A percentile compares a stretch with the other conserved stretches of the same genome.
Conservation (phyloP, 2,113 vertebrate genomes). For the Narcine bancroftii region DNA sequence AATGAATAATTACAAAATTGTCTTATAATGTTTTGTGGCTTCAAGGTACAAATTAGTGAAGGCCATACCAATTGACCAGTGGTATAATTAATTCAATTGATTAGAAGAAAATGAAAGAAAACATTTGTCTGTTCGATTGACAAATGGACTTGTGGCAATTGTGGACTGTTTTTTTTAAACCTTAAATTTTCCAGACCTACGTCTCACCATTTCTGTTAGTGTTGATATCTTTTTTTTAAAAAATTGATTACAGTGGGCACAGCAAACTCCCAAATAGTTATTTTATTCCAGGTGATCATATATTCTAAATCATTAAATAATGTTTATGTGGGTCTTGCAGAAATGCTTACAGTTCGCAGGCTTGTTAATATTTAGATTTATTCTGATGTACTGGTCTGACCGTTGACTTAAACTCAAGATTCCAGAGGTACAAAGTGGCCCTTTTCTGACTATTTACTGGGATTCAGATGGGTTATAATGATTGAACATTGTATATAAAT, state of each 20-base stretch:
- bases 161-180: not conserved
- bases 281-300: not conserved
- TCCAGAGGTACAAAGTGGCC: not conserved
- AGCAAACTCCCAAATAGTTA: not conserved
- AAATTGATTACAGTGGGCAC: not conserved
- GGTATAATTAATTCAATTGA: not conserved
- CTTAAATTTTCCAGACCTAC: not conserved
- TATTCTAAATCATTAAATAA: not conserved
- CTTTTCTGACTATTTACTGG: too few species aligned
- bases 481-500: not conserved
- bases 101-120: not conserved
- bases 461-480: too few species aligned
- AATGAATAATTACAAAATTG: not conserved
- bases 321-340: not conserved
- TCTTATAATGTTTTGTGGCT: not conserved
- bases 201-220: not conserved
- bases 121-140: not conserved
- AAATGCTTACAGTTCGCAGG: not conserved
- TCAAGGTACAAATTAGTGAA: not conserved
- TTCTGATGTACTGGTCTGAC: not conserved
- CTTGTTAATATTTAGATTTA: not conserved
- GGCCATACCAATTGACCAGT: not conserved
- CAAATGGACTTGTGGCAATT: not conserved
- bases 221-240: not conserved
- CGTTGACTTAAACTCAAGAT: not conserved